These are phyloP conservation scores for Gasteruption jaculator DNA, from an alignment of 2,888 invertebrate species.

Conservation along the genomic window DNA sequence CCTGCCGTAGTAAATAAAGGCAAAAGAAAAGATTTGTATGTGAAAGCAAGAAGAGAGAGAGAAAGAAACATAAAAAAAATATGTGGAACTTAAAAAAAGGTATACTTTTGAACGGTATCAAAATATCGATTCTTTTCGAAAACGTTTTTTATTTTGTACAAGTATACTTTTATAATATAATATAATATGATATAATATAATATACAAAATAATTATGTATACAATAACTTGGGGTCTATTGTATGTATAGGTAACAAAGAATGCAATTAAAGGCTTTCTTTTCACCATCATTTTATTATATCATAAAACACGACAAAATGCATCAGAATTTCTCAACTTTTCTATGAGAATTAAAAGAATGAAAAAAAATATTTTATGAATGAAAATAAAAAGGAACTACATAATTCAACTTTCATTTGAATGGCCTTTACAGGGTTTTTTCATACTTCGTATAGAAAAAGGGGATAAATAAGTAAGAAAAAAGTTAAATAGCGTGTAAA, in stretches of 20 bases:
- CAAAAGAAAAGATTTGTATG: no score
- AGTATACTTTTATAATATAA: conserved; percentile 42
- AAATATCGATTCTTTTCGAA: conserved; percentile 41
- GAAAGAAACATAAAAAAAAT: conserved; percentile 30
- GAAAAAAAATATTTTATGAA: conserved; percentile 26
- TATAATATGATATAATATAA: conserved; percentile 31
- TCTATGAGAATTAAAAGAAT: no score
- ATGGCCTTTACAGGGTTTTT: conserved; percentile 38
- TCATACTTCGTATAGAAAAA: conserved; percentile 27
- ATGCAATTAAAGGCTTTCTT: conserved; percentile 27
- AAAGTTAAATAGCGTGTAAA: conserved; percentile 25
- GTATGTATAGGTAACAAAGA: conserved; percentile 8
- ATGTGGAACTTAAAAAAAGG: conserved; percentile 28
- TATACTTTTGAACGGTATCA: conserved; percentile 42
- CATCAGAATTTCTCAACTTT: no score
- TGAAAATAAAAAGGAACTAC: conserved; percentile 20
- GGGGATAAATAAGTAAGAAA: conserved; percentile 15
- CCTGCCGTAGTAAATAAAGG: conserved; percentile 46
- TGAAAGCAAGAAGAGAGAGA: no score
- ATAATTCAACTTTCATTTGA: conserved; percentile 20
- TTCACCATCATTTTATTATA: no score
- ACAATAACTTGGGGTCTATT: conserved; percentile 10
- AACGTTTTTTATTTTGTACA: conserved; percentile 42
- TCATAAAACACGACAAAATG: no score
- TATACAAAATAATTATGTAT: conserved; percentile 14